Conservation (phyloP, 2,888 invertebrate species). For the Ditula angustiorana region DNA sequence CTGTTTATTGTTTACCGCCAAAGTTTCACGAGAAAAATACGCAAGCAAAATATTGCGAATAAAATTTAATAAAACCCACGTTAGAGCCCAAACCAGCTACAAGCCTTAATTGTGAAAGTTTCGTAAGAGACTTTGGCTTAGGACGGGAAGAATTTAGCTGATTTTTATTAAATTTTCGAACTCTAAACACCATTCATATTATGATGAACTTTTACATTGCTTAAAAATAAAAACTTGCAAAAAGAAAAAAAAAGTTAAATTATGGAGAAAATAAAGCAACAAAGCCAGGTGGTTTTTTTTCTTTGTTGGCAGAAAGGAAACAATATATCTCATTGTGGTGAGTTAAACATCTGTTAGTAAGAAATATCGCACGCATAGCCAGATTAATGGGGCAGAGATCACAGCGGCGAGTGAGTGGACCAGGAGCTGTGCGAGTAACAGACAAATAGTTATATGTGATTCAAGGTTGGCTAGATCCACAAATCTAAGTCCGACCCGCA, state of each 20-base stretch:
- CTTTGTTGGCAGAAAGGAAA: constrained; percentile 8
- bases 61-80: constrained; percentile 59
- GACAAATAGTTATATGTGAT: too few relatives aligned
- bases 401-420: constrained; percentile 53
- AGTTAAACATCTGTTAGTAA: constrained; percentile 68
- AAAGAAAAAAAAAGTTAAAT: background rate
- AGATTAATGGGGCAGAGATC: constrained; percentile 71
- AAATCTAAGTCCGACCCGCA: too few relatives aligned
- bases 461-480: too few relatives aligned
- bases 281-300: background rate
- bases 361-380: constrained; percentile 71
- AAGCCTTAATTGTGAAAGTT: constrained; percentile 63
- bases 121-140: constrained; percentile 51
- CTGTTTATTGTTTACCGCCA: constrained; percentile 53
- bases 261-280: background rate
- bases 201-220: constrained; percentile 19
- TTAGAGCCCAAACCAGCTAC: constrained; percentile 51
- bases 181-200: constrained; percentile 42
- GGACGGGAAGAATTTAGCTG: constrained; percentile 50
- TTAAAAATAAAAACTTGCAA: background rate
- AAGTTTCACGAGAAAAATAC: constrained; percentile 47
- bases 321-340: constrained; percentile 44
- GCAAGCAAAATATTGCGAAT: constrained; percentile 53
- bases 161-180: constrained; percentile 47
- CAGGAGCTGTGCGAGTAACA: constrained; percentile 46